A percentile compares a stretch with the other conserved stretches of the same genome.
phyloP scores from a whole-genome alignment of 2,797 vertebrate genomes.

The Crocidura indochinensis region DNA sequence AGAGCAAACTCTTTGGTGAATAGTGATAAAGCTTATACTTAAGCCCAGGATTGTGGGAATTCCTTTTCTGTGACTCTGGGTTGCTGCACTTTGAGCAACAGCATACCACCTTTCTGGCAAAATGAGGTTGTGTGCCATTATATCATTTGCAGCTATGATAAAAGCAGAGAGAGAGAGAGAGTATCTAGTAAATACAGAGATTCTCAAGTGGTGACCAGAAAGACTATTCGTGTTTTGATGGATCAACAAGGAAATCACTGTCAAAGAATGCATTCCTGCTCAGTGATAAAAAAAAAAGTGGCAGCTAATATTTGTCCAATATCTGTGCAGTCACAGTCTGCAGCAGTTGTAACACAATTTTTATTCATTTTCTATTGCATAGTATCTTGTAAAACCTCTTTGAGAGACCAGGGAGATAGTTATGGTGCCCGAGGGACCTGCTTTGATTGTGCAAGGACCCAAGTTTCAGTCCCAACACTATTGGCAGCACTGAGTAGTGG shows the following conservation, averaged over 20 bases:
- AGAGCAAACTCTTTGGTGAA: neutral
- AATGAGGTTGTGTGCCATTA: neutral
- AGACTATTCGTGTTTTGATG: neutral
- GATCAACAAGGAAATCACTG: neutral
- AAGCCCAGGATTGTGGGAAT: accelerated
- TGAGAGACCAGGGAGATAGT: too few relatives aligned
- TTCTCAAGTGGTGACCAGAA: neutral
- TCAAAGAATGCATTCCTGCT: conserved; percentile 28
- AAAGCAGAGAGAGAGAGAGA: neutral
- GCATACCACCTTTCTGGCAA: neutral
- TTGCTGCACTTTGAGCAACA: accelerated
- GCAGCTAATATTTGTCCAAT: neutral
- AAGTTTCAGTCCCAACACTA: too few relatives aligned
- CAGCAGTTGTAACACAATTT: neutral
- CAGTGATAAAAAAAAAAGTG: neutral
- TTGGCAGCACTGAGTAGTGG: too few relatives aligned
- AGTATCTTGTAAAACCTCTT: neutral
- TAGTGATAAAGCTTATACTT: neutral
- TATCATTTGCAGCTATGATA: neutral
- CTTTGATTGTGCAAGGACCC: too few relatives aligned
- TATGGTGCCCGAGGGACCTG: too few relatives aligned
- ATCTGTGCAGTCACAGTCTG: neutral
- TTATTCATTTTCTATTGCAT: neutral
- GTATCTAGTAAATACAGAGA: neutral
- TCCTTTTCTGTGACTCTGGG: neutral